phyloP scores from a whole-genome alignment of 2,888 invertebrate genomes.

The Amphipyra berbera region DNA sequence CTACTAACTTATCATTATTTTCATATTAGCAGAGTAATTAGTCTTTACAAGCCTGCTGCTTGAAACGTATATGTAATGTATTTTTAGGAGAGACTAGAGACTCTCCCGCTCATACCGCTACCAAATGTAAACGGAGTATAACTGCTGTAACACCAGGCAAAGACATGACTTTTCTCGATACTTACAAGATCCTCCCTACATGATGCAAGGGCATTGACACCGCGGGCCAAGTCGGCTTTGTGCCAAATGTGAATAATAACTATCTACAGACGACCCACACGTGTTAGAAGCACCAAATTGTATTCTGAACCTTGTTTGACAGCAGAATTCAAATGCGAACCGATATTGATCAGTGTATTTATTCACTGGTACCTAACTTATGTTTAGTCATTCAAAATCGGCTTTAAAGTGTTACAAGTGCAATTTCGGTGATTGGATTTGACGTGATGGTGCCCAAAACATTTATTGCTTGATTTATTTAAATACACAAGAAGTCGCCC shows the following conservation, averaged over 20 bases:
- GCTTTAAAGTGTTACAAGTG: slow-evolving; percentile 3
- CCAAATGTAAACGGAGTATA: not conserved
- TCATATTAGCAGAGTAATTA: not conserved
- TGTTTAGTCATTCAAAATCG: slow-evolving; percentile 15
- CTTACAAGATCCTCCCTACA: slow-evolving; percentile 64
- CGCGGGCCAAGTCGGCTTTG: slow-evolving; percentile 68
- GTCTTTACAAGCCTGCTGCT: not conserved
- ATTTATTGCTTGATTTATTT: slow-evolving; percentile 29
- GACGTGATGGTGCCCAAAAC: slow-evolving; percentile 15
- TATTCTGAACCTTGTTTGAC: slow-evolving; percentile 79
- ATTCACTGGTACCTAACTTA: slow-evolving; percentile 8
- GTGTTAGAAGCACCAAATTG: slow-evolving; percentile 67
- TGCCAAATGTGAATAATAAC: slow-evolving; percentile 86
- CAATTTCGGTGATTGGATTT: slow-evolving; percentile 7
- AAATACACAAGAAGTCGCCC: too few species aligned
- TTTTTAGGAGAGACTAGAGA: too few species aligned
- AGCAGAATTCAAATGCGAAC: slow-evolving; percentile 73
- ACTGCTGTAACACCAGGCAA: slow-evolving; percentile 2
- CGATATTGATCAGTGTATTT: slow-evolving; percentile 55
- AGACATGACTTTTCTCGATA: slow-evolving; percentile 32
- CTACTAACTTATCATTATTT: not conserved
- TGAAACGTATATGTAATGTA: too few species aligned
- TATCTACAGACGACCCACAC: slow-evolving; percentile 75
- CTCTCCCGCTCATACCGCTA: too few species aligned
- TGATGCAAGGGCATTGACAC: slow-evolving; percentile 73